A percentile compares a stretch with the other conserved stretches of the same genome.
phyloP scores from a whole-genome alignment of 2,888 invertebrate species.

The Iselma pallidipennis region DNA sequence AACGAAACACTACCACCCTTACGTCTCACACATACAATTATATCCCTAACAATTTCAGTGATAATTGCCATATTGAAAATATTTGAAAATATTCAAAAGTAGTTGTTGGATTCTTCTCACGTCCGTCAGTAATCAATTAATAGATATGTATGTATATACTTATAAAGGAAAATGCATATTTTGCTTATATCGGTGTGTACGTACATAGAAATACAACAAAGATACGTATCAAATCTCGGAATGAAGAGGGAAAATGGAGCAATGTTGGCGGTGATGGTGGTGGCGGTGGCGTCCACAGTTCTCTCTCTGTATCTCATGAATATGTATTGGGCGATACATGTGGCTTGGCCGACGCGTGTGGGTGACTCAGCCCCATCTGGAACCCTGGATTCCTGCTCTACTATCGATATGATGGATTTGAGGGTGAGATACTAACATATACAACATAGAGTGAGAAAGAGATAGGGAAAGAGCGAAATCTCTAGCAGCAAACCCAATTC shows the following conservation, averaged over 20 bases:
- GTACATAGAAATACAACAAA: constrained; percentile 10
- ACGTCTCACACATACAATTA: constrained; percentile 8
- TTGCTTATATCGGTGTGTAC: not conserved
- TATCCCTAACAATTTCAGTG: not conserved
- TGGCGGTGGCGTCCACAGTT: constrained; percentile 30
- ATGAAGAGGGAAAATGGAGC: constrained; percentile 51
- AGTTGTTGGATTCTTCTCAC: no score
- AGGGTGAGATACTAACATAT: constrained; percentile 44
- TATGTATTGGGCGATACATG: constrained; percentile 55
- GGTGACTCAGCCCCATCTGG: constrained; percentile 55
- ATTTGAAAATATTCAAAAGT: not conserved
- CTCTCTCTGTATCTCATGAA: constrained; percentile 50
- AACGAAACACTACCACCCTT: constrained; percentile 19
- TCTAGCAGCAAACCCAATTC: not conserved
- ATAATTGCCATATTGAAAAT: not conserved
- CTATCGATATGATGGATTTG: constrained; percentile 55
- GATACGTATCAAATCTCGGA: constrained; percentile 26
- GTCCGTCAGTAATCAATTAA: no score
- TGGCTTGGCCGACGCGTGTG: constrained; percentile 38
- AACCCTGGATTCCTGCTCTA: constrained; percentile 48
- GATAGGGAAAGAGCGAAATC: not conserved
- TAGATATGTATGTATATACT: no score
- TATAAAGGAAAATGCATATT: not conserved
- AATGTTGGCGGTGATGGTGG: constrained; percentile 28
- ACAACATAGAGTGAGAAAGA: constrained; percentile 7